phyloP scores from a whole-genome alignment of 2,113 vertebrate species.

The Chaetorhynchus papuensis region DNA sequence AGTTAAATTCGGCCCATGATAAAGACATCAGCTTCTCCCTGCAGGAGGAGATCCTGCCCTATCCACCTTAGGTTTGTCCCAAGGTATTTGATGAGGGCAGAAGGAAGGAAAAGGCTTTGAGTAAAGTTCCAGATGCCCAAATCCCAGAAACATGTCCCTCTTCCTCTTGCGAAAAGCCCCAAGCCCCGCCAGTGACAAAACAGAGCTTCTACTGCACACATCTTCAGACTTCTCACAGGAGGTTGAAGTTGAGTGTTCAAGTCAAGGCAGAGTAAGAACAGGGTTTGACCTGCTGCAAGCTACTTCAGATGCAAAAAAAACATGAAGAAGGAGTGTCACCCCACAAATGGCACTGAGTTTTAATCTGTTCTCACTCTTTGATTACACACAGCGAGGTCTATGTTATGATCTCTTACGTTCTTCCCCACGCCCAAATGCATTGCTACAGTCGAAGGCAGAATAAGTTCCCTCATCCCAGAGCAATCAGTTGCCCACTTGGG shows the following conservation, averaged over 20 bases:
- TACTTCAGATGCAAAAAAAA: background rate
- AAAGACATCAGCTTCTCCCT: background rate
- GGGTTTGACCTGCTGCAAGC: background rate
- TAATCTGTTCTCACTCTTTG: background rate
- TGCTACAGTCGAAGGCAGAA: background rate
- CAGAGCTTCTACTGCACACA: background rate
- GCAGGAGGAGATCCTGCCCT: background rate
- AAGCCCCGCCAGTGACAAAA: background rate
- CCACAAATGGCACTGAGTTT: background rate
- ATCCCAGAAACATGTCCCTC: background rate
- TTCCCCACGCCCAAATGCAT: background rate
- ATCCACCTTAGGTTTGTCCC: background rate
- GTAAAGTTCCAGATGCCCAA: background rate
- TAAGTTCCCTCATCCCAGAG: background rate
- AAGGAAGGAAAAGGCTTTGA: background rate
- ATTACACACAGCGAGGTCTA: background rate
- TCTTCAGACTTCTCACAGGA: background rate
- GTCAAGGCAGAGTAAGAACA: background rate
- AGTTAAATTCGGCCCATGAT: background rate
- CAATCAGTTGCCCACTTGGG: background rate
- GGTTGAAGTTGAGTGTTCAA: background rate
- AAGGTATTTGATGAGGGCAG: background rate
- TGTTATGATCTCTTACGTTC: background rate
- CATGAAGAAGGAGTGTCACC: background rate
- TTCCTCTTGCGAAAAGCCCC: background rate